Evolutionary conservation across 2,113 vertebrate species (phyloP).

Genomic region (Rhea pennata): DNA sequence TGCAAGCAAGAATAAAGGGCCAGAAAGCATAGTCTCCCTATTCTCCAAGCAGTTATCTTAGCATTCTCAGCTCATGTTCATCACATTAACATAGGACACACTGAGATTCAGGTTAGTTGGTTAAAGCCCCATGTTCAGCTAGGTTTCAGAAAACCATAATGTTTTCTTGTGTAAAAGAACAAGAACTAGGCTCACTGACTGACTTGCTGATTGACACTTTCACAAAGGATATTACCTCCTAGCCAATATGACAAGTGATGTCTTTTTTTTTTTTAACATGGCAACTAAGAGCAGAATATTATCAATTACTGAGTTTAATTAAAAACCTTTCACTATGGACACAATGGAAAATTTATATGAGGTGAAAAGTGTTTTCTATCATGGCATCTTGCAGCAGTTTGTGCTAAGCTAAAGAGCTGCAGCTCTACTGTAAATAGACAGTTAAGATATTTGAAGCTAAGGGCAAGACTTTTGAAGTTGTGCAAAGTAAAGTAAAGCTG

Average conservation of each 20-base stretch:
- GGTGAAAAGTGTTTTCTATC: neutral
- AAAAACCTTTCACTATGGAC: slow-evolving; percentile 2
- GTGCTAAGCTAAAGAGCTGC: slow-evolving; percentile 3
- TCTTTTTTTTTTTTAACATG: neutral
- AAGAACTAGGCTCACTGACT: neutral
- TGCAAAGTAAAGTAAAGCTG: neutral
- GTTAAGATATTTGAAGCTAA: neutral
- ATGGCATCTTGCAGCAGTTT: neutral
- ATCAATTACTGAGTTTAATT: slow-evolving; percentile 24
- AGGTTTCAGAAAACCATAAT: slow-evolving; percentile 21
- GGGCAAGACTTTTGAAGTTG: neutral
- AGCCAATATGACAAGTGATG: neutral
- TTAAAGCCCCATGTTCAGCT: neutral
- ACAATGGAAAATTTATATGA: slow-evolving; percentile 30
- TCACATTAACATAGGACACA: neutral
- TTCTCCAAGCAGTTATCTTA: neutral
- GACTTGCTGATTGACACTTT: neutral
- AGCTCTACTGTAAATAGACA: neutral
- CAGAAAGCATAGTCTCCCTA: accelerated
- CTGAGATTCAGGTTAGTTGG: neutral
- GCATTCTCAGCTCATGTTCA: neutral
- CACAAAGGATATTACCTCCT: neutral
- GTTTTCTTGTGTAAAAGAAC: neutral
- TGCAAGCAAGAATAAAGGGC: neutral
- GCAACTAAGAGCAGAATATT: slow-evolving; percentile 5